Conservation (phyloP, 1,140 invertebrate genomes). For the Sinella curviseta region DNA sequence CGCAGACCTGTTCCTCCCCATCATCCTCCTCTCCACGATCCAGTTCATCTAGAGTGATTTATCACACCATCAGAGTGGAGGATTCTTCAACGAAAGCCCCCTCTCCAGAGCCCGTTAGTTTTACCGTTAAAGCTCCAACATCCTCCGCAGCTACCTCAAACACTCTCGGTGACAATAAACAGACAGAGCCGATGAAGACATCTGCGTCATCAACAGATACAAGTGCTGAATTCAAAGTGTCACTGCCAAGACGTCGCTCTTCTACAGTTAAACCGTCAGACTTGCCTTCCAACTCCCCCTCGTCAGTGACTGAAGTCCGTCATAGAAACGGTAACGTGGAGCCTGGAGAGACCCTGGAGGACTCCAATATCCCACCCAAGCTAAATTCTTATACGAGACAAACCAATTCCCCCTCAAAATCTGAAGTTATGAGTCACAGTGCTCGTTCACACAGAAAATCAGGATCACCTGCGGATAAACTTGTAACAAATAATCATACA, state of each 20-base stretch:
- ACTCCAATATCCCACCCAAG: background rate
- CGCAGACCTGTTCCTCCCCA: background rate
- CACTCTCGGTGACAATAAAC: background rate
- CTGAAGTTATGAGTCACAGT: background rate
- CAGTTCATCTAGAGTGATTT: slow-evolving; percentile 31
- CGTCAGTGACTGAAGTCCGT: background rate
- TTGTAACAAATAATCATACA: background rate
- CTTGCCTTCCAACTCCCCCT: background rate
- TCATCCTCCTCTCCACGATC: slow-evolving; percentile 2
- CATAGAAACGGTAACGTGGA: slow-evolving; percentile 20
- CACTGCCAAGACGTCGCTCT: slow-evolving; percentile 2
- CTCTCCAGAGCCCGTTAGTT: slow-evolving; percentile 35
- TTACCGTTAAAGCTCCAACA: background rate
- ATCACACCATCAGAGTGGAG: slow-evolving; percentile 31
- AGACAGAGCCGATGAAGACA: background rate
- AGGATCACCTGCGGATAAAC: background rate
- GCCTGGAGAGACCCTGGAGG: background rate
- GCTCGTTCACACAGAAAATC: slow-evolving; percentile 3
- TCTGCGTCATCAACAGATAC: background rate
- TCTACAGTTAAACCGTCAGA: background rate
- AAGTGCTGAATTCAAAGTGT: slow-evolving; percentile 23
- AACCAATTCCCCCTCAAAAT: slow-evolving; percentile 9
- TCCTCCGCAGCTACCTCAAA: background rate
- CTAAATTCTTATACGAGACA: background rate
- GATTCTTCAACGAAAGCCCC: background rate